A percentile compares a stretch with the other conserved stretches of the same genome.
These are phyloP conservation scores for Ditula angustiorana DNA, from an alignment of 2,888 invertebrate genomes.

Conservation along the genomic window DNA sequence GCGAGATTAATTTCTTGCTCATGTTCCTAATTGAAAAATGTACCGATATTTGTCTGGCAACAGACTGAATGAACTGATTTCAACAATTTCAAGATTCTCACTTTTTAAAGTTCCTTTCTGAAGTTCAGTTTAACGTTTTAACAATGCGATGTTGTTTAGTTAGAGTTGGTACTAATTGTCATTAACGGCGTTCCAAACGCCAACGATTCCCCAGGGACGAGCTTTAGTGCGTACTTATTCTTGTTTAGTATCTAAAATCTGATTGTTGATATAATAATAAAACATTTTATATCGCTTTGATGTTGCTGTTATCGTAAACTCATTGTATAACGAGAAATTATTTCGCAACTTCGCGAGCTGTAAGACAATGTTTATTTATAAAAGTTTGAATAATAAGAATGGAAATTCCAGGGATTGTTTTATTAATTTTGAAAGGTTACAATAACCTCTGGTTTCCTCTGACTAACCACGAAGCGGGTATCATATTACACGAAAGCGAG, in stretches of 20 bases:
- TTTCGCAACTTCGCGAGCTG: not conserved
- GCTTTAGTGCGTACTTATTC: not conserved
- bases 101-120: too few species aligned
- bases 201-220: not conserved
- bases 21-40: too few species aligned
- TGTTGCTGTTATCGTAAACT: conserved; percentile 20
- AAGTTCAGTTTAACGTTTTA: too few species aligned
- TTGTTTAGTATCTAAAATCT: conserved; percentile 9
- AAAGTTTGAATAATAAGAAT: not conserved
- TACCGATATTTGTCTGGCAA: too few species aligned
- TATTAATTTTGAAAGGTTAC: not conserved
- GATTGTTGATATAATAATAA: conserved; percentile 19
- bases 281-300: conserved; percentile 21
- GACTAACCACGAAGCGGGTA: not conserved
- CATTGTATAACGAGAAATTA: not conserved
- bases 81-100: too few species aligned
- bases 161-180: too few species aligned
- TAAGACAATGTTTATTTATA: conserved; percentile 5
- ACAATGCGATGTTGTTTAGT: too few species aligned
- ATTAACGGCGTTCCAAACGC: too few species aligned
- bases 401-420: not conserved
- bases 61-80: too few species aligned
- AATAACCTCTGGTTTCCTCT: not conserved
- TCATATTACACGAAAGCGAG: too few species aligned
- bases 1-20: too few species aligned